These are phyloP conservation scores for Paraescarpia echinospica DNA, from an alignment of 1,140 invertebrate genomes.

Conservation along the genomic window DNA sequence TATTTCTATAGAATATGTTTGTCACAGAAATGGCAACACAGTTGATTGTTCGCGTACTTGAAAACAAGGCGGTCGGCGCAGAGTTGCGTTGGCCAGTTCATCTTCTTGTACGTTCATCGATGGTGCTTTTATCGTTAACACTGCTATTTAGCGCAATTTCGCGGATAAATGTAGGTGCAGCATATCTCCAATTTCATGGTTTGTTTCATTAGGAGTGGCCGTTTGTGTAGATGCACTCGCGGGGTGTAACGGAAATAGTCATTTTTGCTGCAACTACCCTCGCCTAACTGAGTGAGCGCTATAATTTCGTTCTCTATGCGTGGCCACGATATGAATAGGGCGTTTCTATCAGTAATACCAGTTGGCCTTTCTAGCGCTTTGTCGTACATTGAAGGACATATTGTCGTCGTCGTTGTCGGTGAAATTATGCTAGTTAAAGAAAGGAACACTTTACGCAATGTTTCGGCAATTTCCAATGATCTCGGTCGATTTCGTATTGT, in stretches of 20 bases:
- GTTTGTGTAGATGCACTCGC: not conserved
- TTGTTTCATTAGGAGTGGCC: not conserved
- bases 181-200: not conserved
- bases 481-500: not conserved
- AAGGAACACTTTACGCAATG: not conserved
- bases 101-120: not conserved
- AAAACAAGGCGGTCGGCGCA: not conserved
- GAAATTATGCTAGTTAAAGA: not conserved
- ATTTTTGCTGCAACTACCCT: not conserved
- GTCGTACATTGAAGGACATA: not conserved
- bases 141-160: conserved; percentile 5
- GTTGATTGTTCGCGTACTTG: not conserved
- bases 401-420: not conserved
- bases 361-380: not conserved
- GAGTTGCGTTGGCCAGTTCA: not conserved
- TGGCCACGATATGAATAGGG: not conserved
- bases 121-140: not conserved
- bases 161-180: not conserved
- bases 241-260: not conserved
- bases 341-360: not conserved
- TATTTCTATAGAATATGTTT: not conserved
- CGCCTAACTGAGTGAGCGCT: not conserved
- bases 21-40: not conserved
- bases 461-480: not conserved
- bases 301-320: not conserved